Conservation (phyloP, 2,797 vertebrate species). For the Diplodus sargus region DNA sequence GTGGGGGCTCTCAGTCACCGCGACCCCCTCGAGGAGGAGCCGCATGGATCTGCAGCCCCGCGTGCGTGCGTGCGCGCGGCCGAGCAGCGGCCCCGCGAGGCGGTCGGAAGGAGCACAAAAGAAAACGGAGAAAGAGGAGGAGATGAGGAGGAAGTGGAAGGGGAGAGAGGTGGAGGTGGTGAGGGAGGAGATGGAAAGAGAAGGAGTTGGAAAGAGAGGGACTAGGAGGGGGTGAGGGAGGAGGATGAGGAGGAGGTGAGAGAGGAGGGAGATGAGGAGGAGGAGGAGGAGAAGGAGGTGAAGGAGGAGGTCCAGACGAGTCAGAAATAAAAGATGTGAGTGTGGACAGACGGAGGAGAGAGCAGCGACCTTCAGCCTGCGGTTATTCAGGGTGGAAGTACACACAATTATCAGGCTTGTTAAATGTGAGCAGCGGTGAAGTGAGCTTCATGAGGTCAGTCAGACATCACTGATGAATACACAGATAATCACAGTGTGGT, state of each 20-base stretch:
- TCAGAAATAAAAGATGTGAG: background rate
- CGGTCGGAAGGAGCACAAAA: slow-evolving; percentile 69
- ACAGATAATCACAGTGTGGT: background rate
- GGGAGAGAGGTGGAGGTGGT: background rate
- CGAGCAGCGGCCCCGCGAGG: slow-evolving; percentile 63
- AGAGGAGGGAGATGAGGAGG: background rate
- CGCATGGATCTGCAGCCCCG: slow-evolving; percentile 76
- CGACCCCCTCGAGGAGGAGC: slow-evolving; percentile 77
- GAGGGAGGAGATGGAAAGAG: no score
- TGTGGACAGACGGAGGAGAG: background rate
- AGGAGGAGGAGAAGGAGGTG: slow-evolving; percentile 12
- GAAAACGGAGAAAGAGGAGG: slow-evolving; percentile 32
- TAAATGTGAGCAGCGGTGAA: slow-evolving; percentile 31
- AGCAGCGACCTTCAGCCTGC: slow-evolving; percentile 5
- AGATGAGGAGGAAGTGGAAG: slow-evolving; percentile 1
- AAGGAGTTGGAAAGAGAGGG: no score
- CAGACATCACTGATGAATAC: slow-evolving; percentile 5
- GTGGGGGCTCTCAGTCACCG: slow-evolving; percentile 69
- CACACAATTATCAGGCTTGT: slow-evolving; percentile 29
- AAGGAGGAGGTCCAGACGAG: slow-evolving; percentile 36
- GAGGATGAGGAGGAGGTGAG: no score
- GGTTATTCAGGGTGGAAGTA: slow-evolving; percentile 31
- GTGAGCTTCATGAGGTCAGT: background rate
- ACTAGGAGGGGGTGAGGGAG: no score
- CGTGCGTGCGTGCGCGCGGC: slow-evolving; percentile 68